Evolutionary conservation across 2,113 vertebrate species (phyloP).

Genomic region (Heloderma charlesbogerti): DNA sequence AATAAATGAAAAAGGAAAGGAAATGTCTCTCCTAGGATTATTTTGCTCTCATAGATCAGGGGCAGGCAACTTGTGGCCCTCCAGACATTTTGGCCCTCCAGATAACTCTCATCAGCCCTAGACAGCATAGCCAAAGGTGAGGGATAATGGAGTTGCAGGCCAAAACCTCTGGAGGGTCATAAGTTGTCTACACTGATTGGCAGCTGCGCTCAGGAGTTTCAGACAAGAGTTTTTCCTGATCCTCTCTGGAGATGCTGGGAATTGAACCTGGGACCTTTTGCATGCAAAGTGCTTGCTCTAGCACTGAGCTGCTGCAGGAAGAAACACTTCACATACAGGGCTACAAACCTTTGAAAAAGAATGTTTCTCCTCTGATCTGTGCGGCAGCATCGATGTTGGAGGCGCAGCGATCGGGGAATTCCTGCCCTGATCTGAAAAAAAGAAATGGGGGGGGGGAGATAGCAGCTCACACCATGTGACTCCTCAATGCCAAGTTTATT

Average conservation of each 20-base stretch:
- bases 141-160: no score
- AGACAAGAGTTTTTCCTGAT: not conserved
- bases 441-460: not conserved
- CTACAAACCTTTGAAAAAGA: constrained; percentile 82
- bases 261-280: not conserved
- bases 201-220: not conserved
- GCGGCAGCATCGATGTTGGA: constrained; percentile 79
- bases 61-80: no score
- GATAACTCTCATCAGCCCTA: no score
- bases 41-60: not conserved
- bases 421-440: constrained; percentile 20
- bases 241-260: no score
- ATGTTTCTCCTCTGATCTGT: constrained; percentile 79
- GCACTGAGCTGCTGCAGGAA: not conserved
- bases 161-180: no score
- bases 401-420: constrained; percentile 74
- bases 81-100: no score
- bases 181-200: not conserved
- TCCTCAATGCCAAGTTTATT: not conserved
- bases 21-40: no score
- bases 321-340: not conserved
- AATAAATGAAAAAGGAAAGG: no score
- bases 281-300: not conserved
- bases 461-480: not conserved
- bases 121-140: no score